Conservation (phyloP, 1,140 invertebrate genomes). For the Drosophila guanche region DNA sequence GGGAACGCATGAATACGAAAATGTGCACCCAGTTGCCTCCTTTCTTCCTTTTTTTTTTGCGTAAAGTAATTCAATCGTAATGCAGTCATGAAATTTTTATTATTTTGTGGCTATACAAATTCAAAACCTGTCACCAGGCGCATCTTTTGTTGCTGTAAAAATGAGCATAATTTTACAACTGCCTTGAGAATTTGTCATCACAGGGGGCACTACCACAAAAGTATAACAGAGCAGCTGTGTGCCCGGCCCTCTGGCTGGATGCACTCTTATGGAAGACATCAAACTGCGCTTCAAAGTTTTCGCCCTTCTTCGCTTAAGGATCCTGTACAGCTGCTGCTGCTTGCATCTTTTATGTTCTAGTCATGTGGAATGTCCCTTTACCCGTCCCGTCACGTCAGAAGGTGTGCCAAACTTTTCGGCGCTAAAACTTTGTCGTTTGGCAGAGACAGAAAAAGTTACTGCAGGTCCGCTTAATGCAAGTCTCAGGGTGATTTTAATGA, state of each 20-base stretch:
- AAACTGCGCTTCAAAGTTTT: slow-evolving; percentile 58
- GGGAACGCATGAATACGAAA: slow-evolving; percentile 18
- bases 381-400: slow-evolving; percentile 36
- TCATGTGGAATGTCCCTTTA: slow-evolving; percentile 52
- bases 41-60: slow-evolving; percentile 14
- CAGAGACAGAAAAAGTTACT: slow-evolving; percentile 20
- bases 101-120: slow-evolving; percentile 60
- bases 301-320: slow-evolving; percentile 23
- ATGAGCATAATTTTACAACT: slow-evolving; percentile 73
- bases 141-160: slow-evolving; percentile 22
- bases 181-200: slow-evolving; percentile 54
- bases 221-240: slow-evolving; percentile 23
- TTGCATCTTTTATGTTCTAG: slow-evolving; percentile 28
- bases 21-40: slow-evolving; percentile 31
- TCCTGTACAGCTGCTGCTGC: slow-evolving; percentile 44
- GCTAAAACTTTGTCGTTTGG: slow-evolving; percentile 31
- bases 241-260: background rate
- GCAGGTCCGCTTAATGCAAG: slow-evolving; percentile 48
- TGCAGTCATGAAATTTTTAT: slow-evolving; percentile 61
- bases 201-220: slow-evolving; percentile 28
- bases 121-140: slow-evolving; percentile 44
- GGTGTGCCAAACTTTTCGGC: slow-evolving; percentile 61
- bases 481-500: slow-evolving; percentile 69
- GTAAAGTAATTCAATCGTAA: slow-evolving; percentile 71
- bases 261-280: slow-evolving; percentile 38